Conservation (phyloP, 2,113 vertebrate genomes). For the Ranitomeya variabilis region DNA sequence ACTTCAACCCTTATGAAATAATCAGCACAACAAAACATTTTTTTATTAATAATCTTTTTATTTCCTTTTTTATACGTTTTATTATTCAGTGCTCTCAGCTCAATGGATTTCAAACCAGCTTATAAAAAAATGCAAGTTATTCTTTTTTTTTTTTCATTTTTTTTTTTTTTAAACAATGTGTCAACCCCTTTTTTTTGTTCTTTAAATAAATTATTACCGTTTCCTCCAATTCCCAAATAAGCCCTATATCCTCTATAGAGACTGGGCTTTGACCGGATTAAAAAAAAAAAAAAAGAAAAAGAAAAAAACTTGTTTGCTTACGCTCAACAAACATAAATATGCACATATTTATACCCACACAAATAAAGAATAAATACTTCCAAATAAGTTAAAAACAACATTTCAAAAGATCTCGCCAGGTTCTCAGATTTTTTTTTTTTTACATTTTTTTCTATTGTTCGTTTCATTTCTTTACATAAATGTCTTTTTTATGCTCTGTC, state of each 20-base stretch:
- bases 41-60: slow-evolving; percentile 57
- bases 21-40: background rate
- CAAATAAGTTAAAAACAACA: slow-evolving; percentile 59
- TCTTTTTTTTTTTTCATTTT: slow-evolving; percentile 45
- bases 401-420: slow-evolving; percentile 54
- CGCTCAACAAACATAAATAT: slow-evolving; percentile 74
- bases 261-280: slow-evolving; percentile 30
- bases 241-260: slow-evolving; percentile 17
- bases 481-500: slow-evolving; percentile 37
- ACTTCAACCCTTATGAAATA: background rate
- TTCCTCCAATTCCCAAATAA: slow-evolving; percentile 22
- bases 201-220: slow-evolving; percentile 56
- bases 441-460: slow-evolving; percentile 36
- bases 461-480: slow-evolving; percentile 45
- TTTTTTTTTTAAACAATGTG: slow-evolving; percentile 55
- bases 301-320: slow-evolving; percentile 49
- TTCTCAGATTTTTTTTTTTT: slow-evolving; percentile 45
- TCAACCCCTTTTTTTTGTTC: slow-evolving; percentile 41
- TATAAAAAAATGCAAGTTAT: slow-evolving; percentile 58
- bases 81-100: slow-evolving; percentile 57
- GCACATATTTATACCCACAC: slow-evolving; percentile 57
- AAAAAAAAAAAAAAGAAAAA: slow-evolving; percentile 5
- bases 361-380: slow-evolving; percentile 60
- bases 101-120: slow-evolving; percentile 56
- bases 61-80: slow-evolving; percentile 51